Evolutionary conservation across 2,113 vertebrate species (phyloP).

Genomic region (Azemiops feae): DNA sequence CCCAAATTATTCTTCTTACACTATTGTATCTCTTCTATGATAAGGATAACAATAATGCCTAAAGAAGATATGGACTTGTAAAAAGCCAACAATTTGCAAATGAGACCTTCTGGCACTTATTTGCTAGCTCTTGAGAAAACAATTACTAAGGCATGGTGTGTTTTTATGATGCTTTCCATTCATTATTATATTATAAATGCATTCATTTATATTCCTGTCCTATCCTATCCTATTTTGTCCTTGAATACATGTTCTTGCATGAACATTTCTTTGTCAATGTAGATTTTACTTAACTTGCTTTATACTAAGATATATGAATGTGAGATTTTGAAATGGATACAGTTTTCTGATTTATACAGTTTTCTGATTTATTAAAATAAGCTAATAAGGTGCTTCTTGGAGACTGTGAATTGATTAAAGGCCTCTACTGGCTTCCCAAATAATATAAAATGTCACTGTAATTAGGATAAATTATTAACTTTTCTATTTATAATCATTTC

Average conservation of each 20-base stretch:
- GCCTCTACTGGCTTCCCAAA: not conserved
- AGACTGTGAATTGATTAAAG: not conserved
- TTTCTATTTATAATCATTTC: not conserved
- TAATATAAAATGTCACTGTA: not conserved
- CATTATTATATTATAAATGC: not conserved
- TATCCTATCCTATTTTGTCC: not conserved
- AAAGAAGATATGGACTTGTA: not conserved
- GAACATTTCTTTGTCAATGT: not conserved
- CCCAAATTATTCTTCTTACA: not conserved
- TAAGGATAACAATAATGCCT: not conserved
- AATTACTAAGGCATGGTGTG: not conserved
- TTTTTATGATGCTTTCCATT: not conserved
- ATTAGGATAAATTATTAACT: not conserved
- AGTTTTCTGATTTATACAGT: not conserved
- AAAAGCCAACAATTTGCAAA: not conserved
- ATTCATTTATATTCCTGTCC: not conserved
- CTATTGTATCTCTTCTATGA: not conserved
- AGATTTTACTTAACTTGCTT: not conserved
- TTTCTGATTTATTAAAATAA: not conserved
- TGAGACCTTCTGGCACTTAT: not conserved
- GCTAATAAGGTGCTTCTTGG: not conserved
- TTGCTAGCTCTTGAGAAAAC: not conserved
- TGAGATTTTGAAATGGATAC: not conserved
- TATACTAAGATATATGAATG: not conserved
- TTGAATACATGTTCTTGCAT: not conserved